A percentile compares a stretch with the other conserved stretches of the same genome.
These are phyloP conservation scores for Notodromas monacha DNA, from an alignment of 2,888 invertebrate species.

Conservation along the genomic window DNA sequence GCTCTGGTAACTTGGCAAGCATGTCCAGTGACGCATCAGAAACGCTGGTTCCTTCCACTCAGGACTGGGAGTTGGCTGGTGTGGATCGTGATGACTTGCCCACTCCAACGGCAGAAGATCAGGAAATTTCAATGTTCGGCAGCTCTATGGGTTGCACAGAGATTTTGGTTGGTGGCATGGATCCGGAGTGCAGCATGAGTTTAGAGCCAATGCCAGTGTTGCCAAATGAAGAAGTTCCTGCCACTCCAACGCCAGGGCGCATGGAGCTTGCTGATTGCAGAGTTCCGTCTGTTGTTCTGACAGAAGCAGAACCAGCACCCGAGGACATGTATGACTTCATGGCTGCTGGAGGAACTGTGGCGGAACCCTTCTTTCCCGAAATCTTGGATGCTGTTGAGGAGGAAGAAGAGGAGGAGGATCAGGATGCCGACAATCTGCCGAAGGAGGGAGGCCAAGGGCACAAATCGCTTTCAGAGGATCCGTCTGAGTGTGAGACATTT, in stretches of 20 bases:
- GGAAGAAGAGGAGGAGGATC: not conserved
- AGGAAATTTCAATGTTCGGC: conserved; percentile 13
- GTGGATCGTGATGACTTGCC: too few species aligned
- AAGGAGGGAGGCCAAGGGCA: too few species aligned
- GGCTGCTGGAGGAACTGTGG: not conserved
- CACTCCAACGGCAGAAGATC: conserved; percentile 17
- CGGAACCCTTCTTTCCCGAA: not conserved
- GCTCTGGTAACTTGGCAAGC: conserved; percentile 55
- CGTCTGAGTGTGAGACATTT: too few species aligned
- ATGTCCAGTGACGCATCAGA: conserved; percentile 59
- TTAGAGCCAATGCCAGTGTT: not conserved
- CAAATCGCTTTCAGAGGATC: too few species aligned
- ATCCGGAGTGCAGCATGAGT: not conserved
- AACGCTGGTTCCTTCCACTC: conserved; percentile 61
- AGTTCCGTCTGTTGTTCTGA: not conserved
- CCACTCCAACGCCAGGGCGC: not conserved
- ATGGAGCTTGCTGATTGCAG: not conserved
- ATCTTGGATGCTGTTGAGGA: not conserved
- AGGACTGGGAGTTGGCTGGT: conserved; percentile 32
- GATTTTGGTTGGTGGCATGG: not conserved
- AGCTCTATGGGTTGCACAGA: not conserved
- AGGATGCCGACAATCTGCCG: too few species aligned
- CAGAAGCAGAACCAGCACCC: conserved; percentile 1
- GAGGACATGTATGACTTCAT: not conserved
- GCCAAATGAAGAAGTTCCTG: not conserved